Evolutionary conservation across 2,797 vertebrate species (phyloP), one percentile per base, ranked within the genome.

Genomic region (Ctenochaetus hawaiiensis): DNA sequence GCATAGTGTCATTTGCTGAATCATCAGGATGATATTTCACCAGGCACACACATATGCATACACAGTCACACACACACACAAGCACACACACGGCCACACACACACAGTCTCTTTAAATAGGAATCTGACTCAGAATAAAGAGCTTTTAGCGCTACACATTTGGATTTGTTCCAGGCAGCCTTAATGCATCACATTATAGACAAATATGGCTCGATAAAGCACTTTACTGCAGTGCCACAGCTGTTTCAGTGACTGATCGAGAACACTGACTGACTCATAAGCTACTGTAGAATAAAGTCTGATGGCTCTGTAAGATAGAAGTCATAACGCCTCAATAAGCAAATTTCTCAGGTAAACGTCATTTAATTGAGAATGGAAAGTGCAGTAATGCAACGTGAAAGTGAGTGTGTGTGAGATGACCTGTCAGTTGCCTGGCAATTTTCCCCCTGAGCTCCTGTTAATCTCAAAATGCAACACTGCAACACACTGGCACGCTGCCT

Each of bases 131-230:
- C 12, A 44, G n/a, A 74, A 59, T 71, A 73, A 78, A 80, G 54
- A 76, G 37, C 63, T 80, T 77, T 77, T 67, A 62, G 56, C 4
- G 1, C 51, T 67, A 67, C 20, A 62, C 37, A 72, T 78, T 74
- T 81, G 57, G 69, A 72, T 70, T 48, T 39, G 48, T 72, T 78
- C 72, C 84, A 81, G 13, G 30, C 16, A 30, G 45, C 53, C 5
- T 18, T 62, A 61, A 83, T 65, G 49, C 61, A 81, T 77, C 67
- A 45, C 51, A 71, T 78, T 65, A 74, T 20, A 53, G 60, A 63
- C 66, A 65, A 82, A 81, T 67, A 43, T 62, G 65, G 14, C 30
- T 43, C 43, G 11, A 51, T 77, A 63, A 81, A 83, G 48, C 48
- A 64, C 59, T 66, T 64, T 14, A 72, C 63, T 72, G 77, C 69